Conservation (phyloP, 2,797 vertebrate species). For the Clarias pachynema region DNA sequence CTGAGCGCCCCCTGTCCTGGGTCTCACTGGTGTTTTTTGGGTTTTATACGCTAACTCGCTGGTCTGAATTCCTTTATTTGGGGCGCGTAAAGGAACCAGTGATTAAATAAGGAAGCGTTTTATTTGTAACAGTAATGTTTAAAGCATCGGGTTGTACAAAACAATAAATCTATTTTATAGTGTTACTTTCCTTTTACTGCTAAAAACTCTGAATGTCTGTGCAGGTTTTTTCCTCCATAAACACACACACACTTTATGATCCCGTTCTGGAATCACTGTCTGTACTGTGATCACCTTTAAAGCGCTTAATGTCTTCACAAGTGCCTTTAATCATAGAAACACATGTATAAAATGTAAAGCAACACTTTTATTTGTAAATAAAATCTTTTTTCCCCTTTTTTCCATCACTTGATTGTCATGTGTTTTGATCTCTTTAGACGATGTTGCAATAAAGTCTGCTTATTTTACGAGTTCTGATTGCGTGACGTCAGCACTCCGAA, state of each 20-base stretch:
- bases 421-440: too few relatives aligned
- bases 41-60: neutral
- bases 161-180: neutral
- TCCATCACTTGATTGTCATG: neutral
- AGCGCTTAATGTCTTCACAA: conserved; percentile 62
- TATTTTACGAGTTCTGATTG: neutral
- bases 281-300: conserved; percentile 28
- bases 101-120: neutral
- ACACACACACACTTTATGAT: neutral
- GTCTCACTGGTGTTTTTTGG: neutral
- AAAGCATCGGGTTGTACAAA: neutral
- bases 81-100: neutral
- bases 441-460: neutral
- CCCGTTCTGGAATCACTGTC: conserved; percentile 22
- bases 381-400: conserved; percentile 69
- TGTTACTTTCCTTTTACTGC: neutral
- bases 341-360: conserved; percentile 70
- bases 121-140: neutral
- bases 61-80: conserved; percentile 2
- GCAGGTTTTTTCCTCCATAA: neutral
- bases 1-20: neutral
- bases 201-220: neutral
- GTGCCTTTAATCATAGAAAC: conserved; percentile 70
- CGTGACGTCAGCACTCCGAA: neutral
- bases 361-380: conserved; percentile 79